phyloP scores from a whole-genome alignment of 2,113 vertebrate genomes.

The Amazona guildingii region DNA sequence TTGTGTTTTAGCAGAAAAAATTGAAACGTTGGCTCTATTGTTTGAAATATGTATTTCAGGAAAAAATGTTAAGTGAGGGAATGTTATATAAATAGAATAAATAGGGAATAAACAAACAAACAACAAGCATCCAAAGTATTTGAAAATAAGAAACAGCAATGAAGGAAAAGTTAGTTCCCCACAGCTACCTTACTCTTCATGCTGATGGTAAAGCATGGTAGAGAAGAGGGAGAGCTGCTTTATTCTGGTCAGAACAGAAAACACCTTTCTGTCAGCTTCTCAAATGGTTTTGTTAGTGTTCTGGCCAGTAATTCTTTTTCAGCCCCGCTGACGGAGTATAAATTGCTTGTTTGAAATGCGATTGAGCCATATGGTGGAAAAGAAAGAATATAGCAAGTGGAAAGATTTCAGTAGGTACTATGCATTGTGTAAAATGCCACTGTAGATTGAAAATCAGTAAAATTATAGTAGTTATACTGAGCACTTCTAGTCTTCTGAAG shows the following conservation, averaged over 20 bases:
- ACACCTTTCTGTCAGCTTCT: not conserved
- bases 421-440: not conserved
- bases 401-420: not conserved
- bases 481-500: not conserved
- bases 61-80: not conserved
- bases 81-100: not conserved
- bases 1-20: not conserved
- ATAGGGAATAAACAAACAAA: too few relatives aligned
- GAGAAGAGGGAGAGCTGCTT: not conserved
- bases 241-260: not conserved
- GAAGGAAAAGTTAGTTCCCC: not conserved
- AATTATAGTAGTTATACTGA: not conserved
- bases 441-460: not conserved
- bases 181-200: not conserved
- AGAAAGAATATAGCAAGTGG: not conserved
- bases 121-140: not conserved
- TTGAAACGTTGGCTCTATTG: not conserved
- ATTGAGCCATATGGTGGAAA: conserved; percentile 65
- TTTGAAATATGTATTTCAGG: not conserved
- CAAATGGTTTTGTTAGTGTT: not conserved
- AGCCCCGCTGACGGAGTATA: fast-evolving
- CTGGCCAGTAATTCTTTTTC: not conserved
- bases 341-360: conserved; percentile 4
- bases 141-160: not conserved
- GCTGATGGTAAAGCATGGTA: not conserved